Evolutionary conservation across 1,140 invertebrate genomes (phyloP).

Genomic region (Drosophila fuyamai): DNA sequence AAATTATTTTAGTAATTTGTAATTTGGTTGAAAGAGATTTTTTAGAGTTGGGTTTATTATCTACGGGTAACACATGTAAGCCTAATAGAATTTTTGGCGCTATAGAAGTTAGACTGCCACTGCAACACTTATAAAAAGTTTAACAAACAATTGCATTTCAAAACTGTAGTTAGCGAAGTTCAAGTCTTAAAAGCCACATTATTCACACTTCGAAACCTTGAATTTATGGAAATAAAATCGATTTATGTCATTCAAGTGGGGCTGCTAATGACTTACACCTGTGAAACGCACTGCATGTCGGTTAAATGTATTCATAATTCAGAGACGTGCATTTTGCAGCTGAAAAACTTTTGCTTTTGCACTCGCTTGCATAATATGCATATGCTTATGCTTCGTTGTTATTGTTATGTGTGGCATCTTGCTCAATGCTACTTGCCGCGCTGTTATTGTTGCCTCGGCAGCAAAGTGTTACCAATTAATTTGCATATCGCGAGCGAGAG

Average conservation of each 20-base stretch:
- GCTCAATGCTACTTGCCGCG: slow-evolving; percentile 42
- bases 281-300: slow-evolving; percentile 37
- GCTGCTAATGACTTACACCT: slow-evolving; percentile 38
- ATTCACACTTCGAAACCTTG: slow-evolving; percentile 12
- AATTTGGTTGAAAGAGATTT: too few species aligned
- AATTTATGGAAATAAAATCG: slow-evolving; percentile 19
- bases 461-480: slow-evolving; percentile 80
- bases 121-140: too few species aligned
- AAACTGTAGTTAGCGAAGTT: background rate
- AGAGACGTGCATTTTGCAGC: slow-evolving; percentile 57
- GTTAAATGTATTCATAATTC: slow-evolving; percentile 48
- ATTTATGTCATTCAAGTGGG: slow-evolving; percentile 42
- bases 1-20: too few species aligned
- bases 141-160: too few species aligned
- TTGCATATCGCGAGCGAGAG: slow-evolving; percentile 69
- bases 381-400: slow-evolving; percentile 40
- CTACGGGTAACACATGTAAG: too few species aligned
- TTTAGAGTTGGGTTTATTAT: too few species aligned
- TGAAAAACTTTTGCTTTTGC: slow-evolving; percentile 61
- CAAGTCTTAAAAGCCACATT: background rate
- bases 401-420: slow-evolving; percentile 53
- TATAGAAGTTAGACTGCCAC: too few species aligned
- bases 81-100: too few species aligned
- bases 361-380: slow-evolving; percentile 61
- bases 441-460: slow-evolving; percentile 36